Evolutionary conservation across 2,113 vertebrate species (phyloP).

Genomic region (Zosterops lateralis): DNA sequence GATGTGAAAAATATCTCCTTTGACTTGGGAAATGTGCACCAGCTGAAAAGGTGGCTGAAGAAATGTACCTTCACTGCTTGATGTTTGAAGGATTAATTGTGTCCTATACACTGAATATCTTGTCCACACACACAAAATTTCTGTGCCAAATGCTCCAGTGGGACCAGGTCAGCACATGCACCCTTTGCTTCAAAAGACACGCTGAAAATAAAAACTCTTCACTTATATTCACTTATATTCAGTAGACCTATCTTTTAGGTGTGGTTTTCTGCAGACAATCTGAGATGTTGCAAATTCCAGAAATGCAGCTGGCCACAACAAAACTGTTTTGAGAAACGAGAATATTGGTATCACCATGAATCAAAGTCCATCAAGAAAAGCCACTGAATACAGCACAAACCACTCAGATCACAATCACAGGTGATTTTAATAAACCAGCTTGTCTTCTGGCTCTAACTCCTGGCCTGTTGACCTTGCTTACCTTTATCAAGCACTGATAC

Average conservation of each 20-base stretch:
- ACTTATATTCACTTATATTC: neutral
- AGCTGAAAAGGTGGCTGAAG: neutral
- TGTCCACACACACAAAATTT: neutral
- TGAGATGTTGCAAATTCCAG: neutral
- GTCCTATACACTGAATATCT: neutral
- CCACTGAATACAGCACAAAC: rapidly evolving
- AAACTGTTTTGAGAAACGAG: rapidly evolving
- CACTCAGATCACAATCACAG: neutral
- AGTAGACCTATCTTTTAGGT: neutral
- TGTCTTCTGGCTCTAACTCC: neutral
- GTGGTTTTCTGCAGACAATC: neutral
- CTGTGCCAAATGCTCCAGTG: neutral
- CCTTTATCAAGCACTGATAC: neutral
- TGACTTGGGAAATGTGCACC: rapidly evolving
- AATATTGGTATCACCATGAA: neutral
- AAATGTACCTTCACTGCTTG: neutral
- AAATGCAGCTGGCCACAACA: neutral
- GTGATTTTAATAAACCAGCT: neutral
- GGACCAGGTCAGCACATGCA: neutral
- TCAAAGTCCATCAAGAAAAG: rapidly evolving
- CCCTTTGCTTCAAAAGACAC: neutral
- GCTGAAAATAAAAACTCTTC: neutral
- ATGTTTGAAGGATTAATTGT: neutral
- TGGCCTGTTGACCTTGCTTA: neutral
- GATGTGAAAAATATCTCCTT: neutral